Base-by-base conservation (phyloP, 2,888 invertebrate species). In the Saturnia pavonia region DNA sequence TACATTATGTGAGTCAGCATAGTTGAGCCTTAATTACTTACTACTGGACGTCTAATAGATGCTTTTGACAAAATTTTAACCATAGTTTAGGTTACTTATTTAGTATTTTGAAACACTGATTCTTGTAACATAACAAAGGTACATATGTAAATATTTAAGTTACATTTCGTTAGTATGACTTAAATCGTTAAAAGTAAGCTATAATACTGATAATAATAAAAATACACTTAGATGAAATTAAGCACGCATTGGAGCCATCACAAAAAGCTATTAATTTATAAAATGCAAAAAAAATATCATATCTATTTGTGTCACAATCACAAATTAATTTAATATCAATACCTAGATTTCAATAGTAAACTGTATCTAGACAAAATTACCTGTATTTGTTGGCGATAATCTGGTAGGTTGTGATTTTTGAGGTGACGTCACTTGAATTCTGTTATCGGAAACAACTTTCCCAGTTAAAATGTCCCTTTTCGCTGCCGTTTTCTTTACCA, bases 391-490 rank as follows among this genome's bases (percentile, higher is more conserved):
- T 8, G 86, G 79, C 1, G 85, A 80, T 12, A 82, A 73, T 72
- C 85, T 80, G 73, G 71, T 82, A 0, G 82, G 76, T 22, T 82
- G 73, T 1, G 80, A 78, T 42, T 77, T 85, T 40, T 80, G 81
- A 43, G 78, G 77, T 57, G 77, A 74, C 69, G 77, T 74, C n/a
- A 65, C 8, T 0, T 83, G 74, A 70, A 83, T 75, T 74, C 85
- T 91, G 80, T 85, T 90, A 48, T 92, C 90, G 0, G 88, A 86
- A 73, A 85, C 88, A 1, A 72, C 69, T 67, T 84, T 87, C 0
- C 77, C 78, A 19, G 87, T 80, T 74, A 92, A 74, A 27, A 92
- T 91, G 69, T 92, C 92, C 68, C 92, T 83, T 67, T 91, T 92
- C 0, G 83, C 85, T 4, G 84, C 77, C 0, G 77, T 72, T 70